phyloP scores from a whole-genome alignment of 2,888 invertebrate species.

The Tyria jacobaeae region DNA sequence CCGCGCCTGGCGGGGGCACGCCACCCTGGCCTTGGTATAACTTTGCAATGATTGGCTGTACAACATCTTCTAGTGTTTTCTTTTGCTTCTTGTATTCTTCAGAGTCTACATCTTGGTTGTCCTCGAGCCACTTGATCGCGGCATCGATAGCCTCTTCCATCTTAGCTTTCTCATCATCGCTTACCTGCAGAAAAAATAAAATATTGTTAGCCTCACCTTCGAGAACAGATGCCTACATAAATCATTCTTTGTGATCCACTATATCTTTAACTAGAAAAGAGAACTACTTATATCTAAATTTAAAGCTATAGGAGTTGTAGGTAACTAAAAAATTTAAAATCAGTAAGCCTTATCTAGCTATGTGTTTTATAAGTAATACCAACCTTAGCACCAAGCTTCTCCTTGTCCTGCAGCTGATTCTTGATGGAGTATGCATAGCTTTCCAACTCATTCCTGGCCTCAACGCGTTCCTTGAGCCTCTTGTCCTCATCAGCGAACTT shows the following conservation, averaged over 20 bases:
- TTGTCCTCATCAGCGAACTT: slow-evolving; percentile 99
- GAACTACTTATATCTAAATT: not conserved
- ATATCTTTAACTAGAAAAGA: not conserved
- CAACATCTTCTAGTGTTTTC: slow-evolving; percentile 97
- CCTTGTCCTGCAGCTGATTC: slow-evolving; percentile 98
- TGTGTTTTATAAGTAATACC: slow-evolving; percentile 24
- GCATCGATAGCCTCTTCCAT: slow-evolving; percentile 99
- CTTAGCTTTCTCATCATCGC: slow-evolving; percentile 96
- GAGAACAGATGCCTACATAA: slow-evolving; percentile 3
- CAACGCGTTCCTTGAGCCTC: slow-evolving; percentile 97
- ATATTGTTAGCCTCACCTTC: slow-evolving; percentile 3
- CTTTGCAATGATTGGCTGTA: slow-evolving; percentile 99
- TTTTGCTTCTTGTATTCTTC: slow-evolving; percentile 98
- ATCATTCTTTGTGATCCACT: not conserved
- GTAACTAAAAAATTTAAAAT: not conserved
- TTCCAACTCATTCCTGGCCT: slow-evolving; percentile 98
- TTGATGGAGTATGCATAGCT: slow-evolving; percentile 99
- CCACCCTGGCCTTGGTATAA: slow-evolving; percentile 96
- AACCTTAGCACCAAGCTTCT: slow-evolving; percentile 96
- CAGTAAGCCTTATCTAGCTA: not conserved
- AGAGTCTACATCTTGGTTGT: slow-evolving; percentile 96
- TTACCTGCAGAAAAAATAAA: slow-evolving; percentile 72
- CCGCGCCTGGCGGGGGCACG: slow-evolving; percentile 91
- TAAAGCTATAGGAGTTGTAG: not conserved
- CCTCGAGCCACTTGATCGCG: slow-evolving; percentile 99